Conservation (phyloP, 2,888 invertebrate species). For the Sphaerophoria taeniata region DNA sequence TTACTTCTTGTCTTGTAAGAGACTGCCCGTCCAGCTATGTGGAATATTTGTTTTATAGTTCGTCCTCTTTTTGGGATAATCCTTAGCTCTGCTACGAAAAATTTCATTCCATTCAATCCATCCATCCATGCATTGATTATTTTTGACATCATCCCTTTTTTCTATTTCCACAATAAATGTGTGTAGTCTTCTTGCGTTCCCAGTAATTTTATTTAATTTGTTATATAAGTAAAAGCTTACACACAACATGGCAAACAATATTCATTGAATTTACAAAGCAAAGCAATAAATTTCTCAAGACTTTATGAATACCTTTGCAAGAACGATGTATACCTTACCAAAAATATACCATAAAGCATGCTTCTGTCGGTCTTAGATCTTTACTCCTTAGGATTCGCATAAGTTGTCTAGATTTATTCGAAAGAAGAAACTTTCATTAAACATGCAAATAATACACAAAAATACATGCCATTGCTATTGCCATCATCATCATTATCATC, state of each 20-base stretch:
- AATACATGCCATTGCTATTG: neutral
- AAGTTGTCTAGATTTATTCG: conserved; percentile 37
- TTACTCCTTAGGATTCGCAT: neutral
- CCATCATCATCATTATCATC: conserved; percentile 17
- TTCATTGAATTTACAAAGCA: conserved; percentile 30
- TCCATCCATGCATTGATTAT: conserved; percentile 50
- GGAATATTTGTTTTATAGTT: neutral
- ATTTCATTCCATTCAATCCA: conserved; percentile 8
- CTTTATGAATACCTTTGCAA: neutral
- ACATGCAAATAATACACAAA: conserved; percentile 41
- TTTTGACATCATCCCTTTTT: conserved; percentile 8
- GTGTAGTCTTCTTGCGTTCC: neutral
- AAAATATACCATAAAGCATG: conserved; percentile 25
- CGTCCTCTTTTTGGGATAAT: conserved; percentile 33
- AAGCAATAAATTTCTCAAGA: conserved; percentile 35
- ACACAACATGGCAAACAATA: conserved; percentile 17
- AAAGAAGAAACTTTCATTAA: conserved; percentile 43
- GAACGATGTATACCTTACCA: neutral
- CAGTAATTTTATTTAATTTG: conserved; percentile 10
- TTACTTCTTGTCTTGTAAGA: neutral
- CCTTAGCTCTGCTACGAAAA: conserved; percentile 3
- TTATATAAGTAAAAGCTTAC: neutral
- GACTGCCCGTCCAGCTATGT: conserved; percentile 6
- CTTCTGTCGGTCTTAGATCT: neutral
- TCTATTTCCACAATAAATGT: neutral